Conservation (phyloP, 2,113 vertebrate species). For the Hirundichthys speculiger region DNA sequence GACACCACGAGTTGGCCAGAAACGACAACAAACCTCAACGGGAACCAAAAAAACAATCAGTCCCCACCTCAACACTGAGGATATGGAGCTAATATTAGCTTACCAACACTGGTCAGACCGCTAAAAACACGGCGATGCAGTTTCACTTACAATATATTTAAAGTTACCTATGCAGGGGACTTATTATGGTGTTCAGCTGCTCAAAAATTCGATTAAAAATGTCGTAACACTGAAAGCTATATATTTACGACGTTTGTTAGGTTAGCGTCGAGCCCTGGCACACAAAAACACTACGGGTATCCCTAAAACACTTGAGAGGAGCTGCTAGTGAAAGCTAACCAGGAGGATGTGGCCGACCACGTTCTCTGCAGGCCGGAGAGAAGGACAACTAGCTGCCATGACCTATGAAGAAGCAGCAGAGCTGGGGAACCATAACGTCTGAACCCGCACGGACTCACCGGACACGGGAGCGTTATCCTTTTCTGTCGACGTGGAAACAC, state of each 20-base stretch:
- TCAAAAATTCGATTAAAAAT: too few relatives aligned
- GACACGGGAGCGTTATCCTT: neutral
- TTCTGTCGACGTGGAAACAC: slow-evolving; percentile 7
- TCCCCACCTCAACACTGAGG: too few relatives aligned
- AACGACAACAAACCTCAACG: too few relatives aligned
- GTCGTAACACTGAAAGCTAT: too few relatives aligned
- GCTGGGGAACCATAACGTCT: slow-evolving; percentile 8
- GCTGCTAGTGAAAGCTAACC: slow-evolving; percentile 26
- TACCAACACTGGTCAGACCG: too few relatives aligned
- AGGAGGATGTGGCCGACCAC: slow-evolving; percentile 42
- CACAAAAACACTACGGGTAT: neutral
- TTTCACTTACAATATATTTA: neutral
- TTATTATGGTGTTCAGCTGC: neutral
- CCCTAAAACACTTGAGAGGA: slow-evolving; percentile 1
- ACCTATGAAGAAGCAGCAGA: slow-evolving; percentile 8
- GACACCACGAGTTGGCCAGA: too few relatives aligned
- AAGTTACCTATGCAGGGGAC: too few relatives aligned
- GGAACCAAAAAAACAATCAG: too few relatives aligned
- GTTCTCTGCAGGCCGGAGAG: slow-evolving; percentile 52
- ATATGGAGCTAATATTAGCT: too few relatives aligned
- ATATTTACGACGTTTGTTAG: neutral
- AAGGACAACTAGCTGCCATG: slow-evolving; percentile 19
- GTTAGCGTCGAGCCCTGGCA: slow-evolving; percentile 2
- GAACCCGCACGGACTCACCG: slow-evolving; percentile 41
- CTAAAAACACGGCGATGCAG: too few relatives aligned